A percentile compares a stretch with the other conserved stretches of the same genome.
Evolutionary conservation across 2,113 vertebrate genomes (phyloP).

Genomic region (Ciconia stormi): DNA sequence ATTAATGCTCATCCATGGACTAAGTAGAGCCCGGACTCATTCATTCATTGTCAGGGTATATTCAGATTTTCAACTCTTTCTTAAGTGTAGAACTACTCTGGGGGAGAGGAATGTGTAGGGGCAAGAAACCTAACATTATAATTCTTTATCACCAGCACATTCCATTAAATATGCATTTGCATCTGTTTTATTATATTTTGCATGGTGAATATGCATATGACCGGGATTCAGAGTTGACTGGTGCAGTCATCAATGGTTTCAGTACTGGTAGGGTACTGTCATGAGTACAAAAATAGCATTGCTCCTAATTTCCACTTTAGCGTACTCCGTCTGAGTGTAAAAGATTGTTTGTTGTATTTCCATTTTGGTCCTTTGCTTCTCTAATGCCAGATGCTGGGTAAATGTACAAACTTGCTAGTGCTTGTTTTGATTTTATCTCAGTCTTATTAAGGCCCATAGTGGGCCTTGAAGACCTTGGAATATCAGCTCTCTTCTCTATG

Average conservation of each 20-base stretch:
- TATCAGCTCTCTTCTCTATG: not conserved
- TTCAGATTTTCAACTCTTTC: not conserved
- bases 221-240: not conserved
- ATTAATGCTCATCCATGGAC: not conserved
- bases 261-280: not conserved
- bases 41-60: not conserved
- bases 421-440: not conserved
- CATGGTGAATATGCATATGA: not conserved
- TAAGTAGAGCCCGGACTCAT: not conserved
- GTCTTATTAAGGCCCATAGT: not conserved
- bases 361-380: not conserved
- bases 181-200: not conserved
- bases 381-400: not conserved
- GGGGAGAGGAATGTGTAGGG: not conserved
- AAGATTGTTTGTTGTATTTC: not conserved
- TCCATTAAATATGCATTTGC: not conserved
- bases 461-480: not conserved
- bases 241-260: not conserved
- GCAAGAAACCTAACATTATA: not conserved
- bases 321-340: not conserved
- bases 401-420: not conserved
- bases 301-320: not conserved
- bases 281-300: not conserved
- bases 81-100: not conserved
- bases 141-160: not conserved